These are phyloP conservation scores for Muschampia plurimacula DNA, from an alignment of 2,888 invertebrate genomes.

Conservation along the genomic window DNA sequence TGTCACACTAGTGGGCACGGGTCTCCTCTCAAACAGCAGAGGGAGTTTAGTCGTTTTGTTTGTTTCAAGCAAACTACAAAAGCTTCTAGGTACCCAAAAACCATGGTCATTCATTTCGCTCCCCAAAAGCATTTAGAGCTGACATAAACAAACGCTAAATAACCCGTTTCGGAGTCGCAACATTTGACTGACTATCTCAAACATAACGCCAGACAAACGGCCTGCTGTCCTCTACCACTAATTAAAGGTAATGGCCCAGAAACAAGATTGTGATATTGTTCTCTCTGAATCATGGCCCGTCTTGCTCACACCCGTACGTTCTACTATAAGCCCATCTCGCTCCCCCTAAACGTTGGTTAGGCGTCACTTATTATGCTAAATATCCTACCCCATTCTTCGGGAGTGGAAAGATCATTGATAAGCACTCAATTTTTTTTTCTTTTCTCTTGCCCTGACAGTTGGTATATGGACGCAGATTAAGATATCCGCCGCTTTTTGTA, in stretches of 20 bases:
- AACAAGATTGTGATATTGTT: conserved; percentile 87
- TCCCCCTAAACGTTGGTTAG: conserved; percentile 77
- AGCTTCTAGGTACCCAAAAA: not conserved
- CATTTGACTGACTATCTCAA: conserved; percentile 70
- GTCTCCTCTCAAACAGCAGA: too few relatives aligned
- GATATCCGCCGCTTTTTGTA: conserved; percentile 70
- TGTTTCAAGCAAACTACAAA: not conserved
- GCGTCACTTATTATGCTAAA: conserved; percentile 86
- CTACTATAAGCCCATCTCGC: conserved; percentile 51
- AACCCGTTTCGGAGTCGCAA: conserved; percentile 48
- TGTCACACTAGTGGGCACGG: too few relatives aligned
- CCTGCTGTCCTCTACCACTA: conserved; percentile 79
- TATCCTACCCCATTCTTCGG: conserved; percentile 78
- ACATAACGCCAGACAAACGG: conserved; percentile 72
- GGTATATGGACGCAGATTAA: conserved; percentile 84
- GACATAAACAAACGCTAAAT: conserved; percentile 41
- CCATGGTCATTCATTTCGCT: conserved; percentile 5
- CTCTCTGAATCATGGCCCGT: conserved; percentile 64
- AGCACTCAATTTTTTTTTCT: conserved; percentile 61
- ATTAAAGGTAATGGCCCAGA: conserved; percentile 86
- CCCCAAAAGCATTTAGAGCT: conserved; percentile 31
- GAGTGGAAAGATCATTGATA: conserved; percentile 70
- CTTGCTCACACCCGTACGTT: conserved; percentile 49
- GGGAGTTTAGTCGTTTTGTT: too few relatives aligned
- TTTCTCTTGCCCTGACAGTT: conserved; percentile 78